Evolutionary conservation across 2,113 vertebrate species (phyloP).

Genomic region (Hylia prasina): DNA sequence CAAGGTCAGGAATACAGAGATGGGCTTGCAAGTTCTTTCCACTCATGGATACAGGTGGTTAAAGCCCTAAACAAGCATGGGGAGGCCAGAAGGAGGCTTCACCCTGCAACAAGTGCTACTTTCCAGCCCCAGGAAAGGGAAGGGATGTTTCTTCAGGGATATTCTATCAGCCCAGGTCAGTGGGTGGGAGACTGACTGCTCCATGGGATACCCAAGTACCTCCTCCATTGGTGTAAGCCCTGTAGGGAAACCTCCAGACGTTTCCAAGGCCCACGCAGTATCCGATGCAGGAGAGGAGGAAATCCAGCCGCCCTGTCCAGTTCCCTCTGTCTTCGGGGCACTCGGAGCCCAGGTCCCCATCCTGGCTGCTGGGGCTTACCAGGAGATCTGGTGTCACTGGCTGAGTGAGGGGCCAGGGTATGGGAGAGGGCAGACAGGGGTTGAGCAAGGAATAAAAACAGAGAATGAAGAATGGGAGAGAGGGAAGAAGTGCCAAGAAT

Average conservation of each 20-base stretch:
- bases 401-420: neutral
- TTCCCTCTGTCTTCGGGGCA: slow-evolving; percentile 75
- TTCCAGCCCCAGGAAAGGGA: neutral
- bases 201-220: slow-evolving; percentile 44
- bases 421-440: neutral
- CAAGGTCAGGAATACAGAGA: neutral
- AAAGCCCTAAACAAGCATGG: neutral
- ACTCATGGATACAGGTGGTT: neutral
- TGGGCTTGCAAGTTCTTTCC: neutral
- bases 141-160: neutral
- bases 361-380: slow-evolving; percentile 79
- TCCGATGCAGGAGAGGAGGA: slow-evolving; percentile 81
- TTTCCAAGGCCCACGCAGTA: slow-evolving; percentile 82
- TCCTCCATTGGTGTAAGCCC: slow-evolving; percentile 82
- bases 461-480: neutral
- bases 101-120: fast-evolving
- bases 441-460: neutral
- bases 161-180: neutral
- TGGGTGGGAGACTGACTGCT: neutral
- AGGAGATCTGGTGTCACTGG: slow-evolving; percentile 75
- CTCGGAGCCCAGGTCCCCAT: slow-evolving; percentile 69
- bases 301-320: slow-evolving; percentile 81
- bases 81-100: neutral
- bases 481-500: neutral
- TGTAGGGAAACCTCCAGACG: slow-evolving; percentile 81